Base-by-base conservation (phyloP, 1,140 invertebrate genomes). In the Drosophila pallidifrons region DNA sequence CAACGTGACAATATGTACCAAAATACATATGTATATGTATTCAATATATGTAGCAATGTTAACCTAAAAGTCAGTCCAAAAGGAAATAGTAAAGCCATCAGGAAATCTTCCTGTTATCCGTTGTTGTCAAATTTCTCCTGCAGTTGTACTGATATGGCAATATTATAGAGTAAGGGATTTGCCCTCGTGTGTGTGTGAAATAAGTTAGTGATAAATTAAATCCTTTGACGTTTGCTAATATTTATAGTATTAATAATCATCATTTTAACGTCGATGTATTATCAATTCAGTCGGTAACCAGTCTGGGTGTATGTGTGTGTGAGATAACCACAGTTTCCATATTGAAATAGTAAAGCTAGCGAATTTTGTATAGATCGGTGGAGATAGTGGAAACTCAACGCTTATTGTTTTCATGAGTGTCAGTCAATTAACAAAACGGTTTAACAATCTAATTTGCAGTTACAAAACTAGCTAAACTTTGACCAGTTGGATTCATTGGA, bases 211-310 rank as follows among this genome's bases (percentile, higher is more conserved):
- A 87, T 88, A 88, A 77, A 83, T 79, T 65, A 52, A 87, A 83
- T 82, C 85, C 83, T 88, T 88, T 87, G 83, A 87, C 83, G 77
- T 79, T 79, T 8, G 67, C 73, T 57, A 78, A 89, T 88, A 88
- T 88, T 88, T 88, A 87, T 87, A 87, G 80, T 87, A 88, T 87
- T 87, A 80, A 88, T 88, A 87, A 87, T 87, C 80, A 89, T 72
- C 57, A 49, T n/a, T 28, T 69, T 63, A 58, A 46, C 63, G 70
- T 46, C 59, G 75, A 8, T 1, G 54, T 73, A 66, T 87, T 87
- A 87, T 87, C 83, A 79, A 45, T 13, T 10, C 13, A 46, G 61
- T 47, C 16, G 11, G 20, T 11, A 13, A 11, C 28, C 5, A 5
- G 30, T 32, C 7, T 38, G 35, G 6, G 8, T 11, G 35, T 10